Conservation (phyloP, 2,797 vertebrate species). For the Bufotes viridis region DNA sequence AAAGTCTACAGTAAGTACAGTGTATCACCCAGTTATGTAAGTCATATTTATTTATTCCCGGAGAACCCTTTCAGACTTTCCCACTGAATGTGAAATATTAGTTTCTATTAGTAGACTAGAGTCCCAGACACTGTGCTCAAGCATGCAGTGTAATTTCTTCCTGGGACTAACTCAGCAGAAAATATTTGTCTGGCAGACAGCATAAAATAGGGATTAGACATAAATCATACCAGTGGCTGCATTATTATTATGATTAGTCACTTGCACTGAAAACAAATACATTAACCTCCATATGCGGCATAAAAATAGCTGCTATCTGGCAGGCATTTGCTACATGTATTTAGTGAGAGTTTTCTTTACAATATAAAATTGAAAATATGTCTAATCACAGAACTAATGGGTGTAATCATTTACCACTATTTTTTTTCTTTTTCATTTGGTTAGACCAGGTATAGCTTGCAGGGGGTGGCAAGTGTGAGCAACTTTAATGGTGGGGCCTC, state of each 20-base stretch:
- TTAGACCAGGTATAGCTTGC: no score
- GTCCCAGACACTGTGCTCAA: slow-evolving; percentile 24
- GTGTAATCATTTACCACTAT: neutral
- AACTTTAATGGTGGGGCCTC: no score
- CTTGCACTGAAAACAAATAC: slow-evolving; percentile 11
- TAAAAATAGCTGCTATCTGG: neutral
- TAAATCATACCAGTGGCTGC: slow-evolving; percentile 22
- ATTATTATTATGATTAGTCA: slow-evolving; percentile 6
- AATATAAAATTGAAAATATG: neutral
- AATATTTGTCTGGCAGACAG: slow-evolving; percentile 15
- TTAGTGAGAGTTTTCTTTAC: neutral
- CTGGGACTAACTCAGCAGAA: slow-evolving; percentile 3
- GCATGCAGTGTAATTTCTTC: slow-evolving; percentile 25
- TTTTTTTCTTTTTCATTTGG: no score
- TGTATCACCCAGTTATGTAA: neutral
- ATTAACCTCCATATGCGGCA: neutral
- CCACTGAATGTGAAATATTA: neutral
- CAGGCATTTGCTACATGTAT: neutral
- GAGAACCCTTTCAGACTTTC: neutral
- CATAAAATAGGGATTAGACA: slow-evolving; percentile 27
- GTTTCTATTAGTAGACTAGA: slow-evolving; percentile 7
- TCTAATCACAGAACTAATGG: neutral
- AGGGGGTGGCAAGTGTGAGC: no score
- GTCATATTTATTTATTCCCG: neutral
- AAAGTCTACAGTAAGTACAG: neutral